Base-by-base conservation (phyloP, 2,888 invertebrate species). In the Polydesmus complanatus region DNA sequence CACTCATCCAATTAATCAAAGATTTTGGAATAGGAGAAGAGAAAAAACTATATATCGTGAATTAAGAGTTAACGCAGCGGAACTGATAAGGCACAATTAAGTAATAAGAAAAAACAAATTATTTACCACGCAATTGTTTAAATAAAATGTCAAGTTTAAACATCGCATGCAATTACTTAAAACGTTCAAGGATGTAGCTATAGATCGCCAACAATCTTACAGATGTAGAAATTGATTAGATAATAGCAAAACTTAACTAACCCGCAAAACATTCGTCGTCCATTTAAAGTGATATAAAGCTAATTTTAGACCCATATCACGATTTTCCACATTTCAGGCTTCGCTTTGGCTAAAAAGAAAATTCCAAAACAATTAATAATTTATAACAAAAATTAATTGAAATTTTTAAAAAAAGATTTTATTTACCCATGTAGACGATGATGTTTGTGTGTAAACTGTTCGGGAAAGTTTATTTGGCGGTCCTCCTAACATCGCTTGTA, bases 401-500 rank as follows among this genome's bases (percentile, higher is more conserved):
- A n/a, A n/a, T n/a, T n/a, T n/a, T n/a, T n/a, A n/a, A n/a, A n/a
- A n/a, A n/a, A n/a, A n/a, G n/a, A n/a, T n/a, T 37, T 5, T 37
- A 37, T 37, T 37, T 37, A 37, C 37, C 37, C 37, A 37, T 37
- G 37, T 37, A 8, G 37, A 5, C 14, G 8, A 5, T 8, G 59
- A 27, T 18, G 64, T 64, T 58, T 64, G 64, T 5, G 64, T 64
- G 22, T 54, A 56, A 23, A 60, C 54, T 56, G 64, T 63, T 50
- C 62, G 52, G 11, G 64, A 60, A 18, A 62, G 27, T 56, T 60
- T 61, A 50, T 50, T 56, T 49, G 64, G 58, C 27, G 52, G n/a
- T 26, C 60, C 60, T 25, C 64, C 64, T 23, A 62, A n/a, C 52
- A 64, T 26, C 19, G 58, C 60, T 60, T 64, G 64, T 18, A 64